phyloP scores from a whole-genome alignment of 2,888 invertebrate species.

The Ectropis crepuscularia region DNA sequence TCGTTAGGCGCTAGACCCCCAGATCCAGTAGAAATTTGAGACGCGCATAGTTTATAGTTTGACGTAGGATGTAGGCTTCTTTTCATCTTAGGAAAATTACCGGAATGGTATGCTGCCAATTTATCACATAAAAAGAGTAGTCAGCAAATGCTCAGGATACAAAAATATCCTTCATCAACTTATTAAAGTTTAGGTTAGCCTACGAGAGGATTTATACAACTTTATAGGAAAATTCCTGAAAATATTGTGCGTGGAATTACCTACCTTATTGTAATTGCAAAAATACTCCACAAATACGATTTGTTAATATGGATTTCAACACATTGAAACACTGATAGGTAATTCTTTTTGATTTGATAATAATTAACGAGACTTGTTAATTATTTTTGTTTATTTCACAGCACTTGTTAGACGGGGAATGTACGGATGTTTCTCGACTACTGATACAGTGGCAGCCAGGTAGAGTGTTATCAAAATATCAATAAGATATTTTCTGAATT shows the following conservation, averaged over 20 bases:
- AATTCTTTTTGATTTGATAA: neutral
- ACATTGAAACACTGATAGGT: neutral
- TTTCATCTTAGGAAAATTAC: too few relatives aligned
- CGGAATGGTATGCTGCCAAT: too few relatives aligned
- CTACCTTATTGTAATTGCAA: neutral
- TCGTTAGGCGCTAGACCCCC: too few relatives aligned
- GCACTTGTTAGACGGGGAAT: constrained; percentile 15
- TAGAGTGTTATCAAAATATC: constrained; percentile 72
- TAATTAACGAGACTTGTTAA: neutral
- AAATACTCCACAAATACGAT: neutral
- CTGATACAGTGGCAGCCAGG: constrained; percentile 63
- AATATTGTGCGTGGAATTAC: neutral
- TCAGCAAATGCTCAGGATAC: too few relatives aligned
- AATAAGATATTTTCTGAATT: constrained; percentile 77
- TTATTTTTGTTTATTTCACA: neutral
- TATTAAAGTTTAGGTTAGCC: too few relatives aligned
- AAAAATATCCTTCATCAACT: too few relatives aligned
- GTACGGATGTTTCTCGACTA: constrained; percentile 43
- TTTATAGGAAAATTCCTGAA: constrained; percentile 20
- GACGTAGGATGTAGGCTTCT: too few relatives aligned
- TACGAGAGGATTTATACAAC: too few relatives aligned
- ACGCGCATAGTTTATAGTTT: too few relatives aligned
- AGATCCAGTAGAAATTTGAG: too few relatives aligned
- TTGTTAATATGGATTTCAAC: neutral
- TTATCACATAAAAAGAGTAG: too few relatives aligned